These are phyloP conservation scores for Bufotes viridis DNA, from an alignment of 2,797 vertebrate species.

Conservation along the genomic window DNA sequence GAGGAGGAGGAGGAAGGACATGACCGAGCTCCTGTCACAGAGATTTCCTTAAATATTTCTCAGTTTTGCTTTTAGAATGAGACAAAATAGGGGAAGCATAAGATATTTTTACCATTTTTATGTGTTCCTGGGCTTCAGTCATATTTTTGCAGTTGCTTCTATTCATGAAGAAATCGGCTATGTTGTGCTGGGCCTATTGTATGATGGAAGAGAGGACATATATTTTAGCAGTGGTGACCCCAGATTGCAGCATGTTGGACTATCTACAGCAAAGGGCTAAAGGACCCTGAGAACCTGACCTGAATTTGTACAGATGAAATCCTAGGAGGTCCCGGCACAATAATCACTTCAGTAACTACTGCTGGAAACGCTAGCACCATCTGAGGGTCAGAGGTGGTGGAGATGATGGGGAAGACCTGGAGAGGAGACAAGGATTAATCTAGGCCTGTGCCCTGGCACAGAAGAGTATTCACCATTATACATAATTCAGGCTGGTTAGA, in stretches of 20 bases:
- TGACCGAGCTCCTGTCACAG: no score
- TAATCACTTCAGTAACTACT: neutral
- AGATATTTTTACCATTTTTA: no score
- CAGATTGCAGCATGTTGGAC: neutral
- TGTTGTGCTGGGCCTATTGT: no score
- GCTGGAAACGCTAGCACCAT: neutral
- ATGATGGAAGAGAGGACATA: no score
- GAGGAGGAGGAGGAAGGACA: no score
- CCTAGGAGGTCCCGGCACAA: neutral
- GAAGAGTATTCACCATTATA: conserved; percentile 12
- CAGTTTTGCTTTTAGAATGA: no score
- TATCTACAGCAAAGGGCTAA: neutral
- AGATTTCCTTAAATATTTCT: no score
- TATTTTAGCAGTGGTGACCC: no score
- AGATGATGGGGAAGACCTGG: neutral
- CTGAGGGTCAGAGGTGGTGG: neutral
- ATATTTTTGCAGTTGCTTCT: no score
- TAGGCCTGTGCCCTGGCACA: neutral
- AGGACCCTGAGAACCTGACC: neutral
- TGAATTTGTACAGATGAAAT: neutral
- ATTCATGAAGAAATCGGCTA: no score
- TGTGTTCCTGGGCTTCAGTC: no score
- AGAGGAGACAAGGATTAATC: neutral
- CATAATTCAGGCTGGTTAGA: conserved; percentile 43
- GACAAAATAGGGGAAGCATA: no score